Evolutionary conservation across 2,113 vertebrate genomes (phyloP), one percentile per base, ranked within the genome.

Genomic region (Atractosteus spatula): DNA sequence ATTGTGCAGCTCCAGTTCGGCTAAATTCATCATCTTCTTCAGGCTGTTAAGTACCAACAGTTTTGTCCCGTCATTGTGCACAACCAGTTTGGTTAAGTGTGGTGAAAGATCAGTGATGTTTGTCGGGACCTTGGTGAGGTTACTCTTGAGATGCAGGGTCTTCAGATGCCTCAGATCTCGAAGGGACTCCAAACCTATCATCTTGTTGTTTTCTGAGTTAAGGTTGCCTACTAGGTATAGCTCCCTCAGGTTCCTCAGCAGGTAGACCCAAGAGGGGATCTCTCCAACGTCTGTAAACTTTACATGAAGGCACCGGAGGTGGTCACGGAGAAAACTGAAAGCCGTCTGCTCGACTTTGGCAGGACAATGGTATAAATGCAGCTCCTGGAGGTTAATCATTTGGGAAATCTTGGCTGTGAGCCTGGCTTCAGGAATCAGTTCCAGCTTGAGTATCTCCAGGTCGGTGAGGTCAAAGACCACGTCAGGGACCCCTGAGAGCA

Each of bases 151-250:
- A 0, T 99, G 94, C 69, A 99, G 90, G 76, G 94, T 88, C 82
- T 98, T 98, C 66, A 99, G 89, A 82, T 98, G 95, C 76, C 95
- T 92, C 74, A 99, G 80, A 76, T 99, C 97, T 81, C 97, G 87
- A 70, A 99, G 92, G 76, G 97, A 99, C 72, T 99, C 97, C 0
- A 99, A 93, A 76, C 96, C 96, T 55, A 99, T 99, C 95, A 99
- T 96, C 85, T 99, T 99, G 86, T 99, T 99, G 79, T 99, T 99
- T 88, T 99, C 97, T 1, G 97, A 97, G 91, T 98, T 99, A 86
- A 99, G 89, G 71, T 98, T 98, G 74, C 97, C 97, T 72, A 98
- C 88, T 76, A 99, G 83, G 82, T 98, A 98, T 66, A 98, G 81
- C 81, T 99, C 97, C 45, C 92, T 92, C 62, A 99, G 90, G 79